A percentile compares a stretch with the other conserved stretches of the same genome.
Evolutionary conservation across 2,888 invertebrate species (phyloP).

Genomic region (Phortica okadai): DNA sequence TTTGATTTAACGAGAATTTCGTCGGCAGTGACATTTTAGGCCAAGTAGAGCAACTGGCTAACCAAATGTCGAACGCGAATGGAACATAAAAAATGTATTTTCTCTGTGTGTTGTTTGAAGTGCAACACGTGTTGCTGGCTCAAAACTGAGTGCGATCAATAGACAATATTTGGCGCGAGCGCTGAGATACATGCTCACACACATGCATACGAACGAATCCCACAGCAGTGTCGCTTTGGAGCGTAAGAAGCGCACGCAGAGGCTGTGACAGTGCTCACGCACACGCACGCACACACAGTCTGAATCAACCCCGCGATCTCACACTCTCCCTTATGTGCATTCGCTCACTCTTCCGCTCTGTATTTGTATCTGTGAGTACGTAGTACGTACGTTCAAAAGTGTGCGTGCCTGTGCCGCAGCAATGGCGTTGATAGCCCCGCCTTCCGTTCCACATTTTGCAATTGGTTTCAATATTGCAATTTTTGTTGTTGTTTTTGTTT

Average conservation of each 20-base stretch:
- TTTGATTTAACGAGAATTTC: background rate
- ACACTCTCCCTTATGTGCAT: conserved; percentile 34
- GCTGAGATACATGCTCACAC: background rate
- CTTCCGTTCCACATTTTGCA: conserved; percentile 49
- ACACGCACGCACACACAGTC: conserved; percentile 10
- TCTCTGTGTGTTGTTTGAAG: conserved; percentile 31
- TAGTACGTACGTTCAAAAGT: background rate
- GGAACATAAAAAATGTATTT: background rate
- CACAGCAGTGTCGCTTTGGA: conserved; percentile 32
- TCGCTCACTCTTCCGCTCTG: background rate
- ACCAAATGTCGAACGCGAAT: background rate
- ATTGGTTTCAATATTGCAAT: conserved; percentile 44
- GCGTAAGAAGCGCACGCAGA: conserved; percentile 34
- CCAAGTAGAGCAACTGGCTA: background rate
- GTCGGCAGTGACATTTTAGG: background rate
- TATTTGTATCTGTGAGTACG: background rate
- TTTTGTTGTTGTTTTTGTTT: conserved; percentile 20
- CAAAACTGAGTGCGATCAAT: conserved; percentile 31
- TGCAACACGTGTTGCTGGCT: conserved; percentile 20
- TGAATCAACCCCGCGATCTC: conserved; percentile 47
- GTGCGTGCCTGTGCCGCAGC: conserved; percentile 48
- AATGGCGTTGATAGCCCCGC: conserved; percentile 71
- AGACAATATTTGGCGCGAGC: conserved; percentile 10
- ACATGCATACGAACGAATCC: background rate
- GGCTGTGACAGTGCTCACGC: background rate